Conservation (phyloP, 1,140 invertebrate species). For the Drosophila lacertosa region DNA sequence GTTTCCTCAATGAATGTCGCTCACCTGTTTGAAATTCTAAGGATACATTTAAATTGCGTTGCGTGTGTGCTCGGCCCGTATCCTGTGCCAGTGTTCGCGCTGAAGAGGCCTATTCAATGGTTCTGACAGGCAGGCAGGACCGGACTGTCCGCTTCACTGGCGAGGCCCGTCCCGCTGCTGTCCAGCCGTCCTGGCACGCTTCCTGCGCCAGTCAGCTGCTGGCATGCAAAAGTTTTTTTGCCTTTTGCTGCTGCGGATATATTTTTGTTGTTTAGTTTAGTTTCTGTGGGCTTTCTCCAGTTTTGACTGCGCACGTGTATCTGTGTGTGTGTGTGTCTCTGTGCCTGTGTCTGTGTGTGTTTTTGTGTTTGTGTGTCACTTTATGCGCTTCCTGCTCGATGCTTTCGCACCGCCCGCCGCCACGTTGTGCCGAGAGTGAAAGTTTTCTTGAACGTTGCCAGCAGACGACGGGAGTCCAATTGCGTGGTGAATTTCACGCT, state of each 20-base stretch:
- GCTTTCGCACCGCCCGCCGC: conserved; percentile 60
- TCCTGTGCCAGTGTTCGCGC: conserved; percentile 58
- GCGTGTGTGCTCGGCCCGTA: conserved; percentile 52
- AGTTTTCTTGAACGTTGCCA: conserved; percentile 48
- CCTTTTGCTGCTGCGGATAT: conserved; percentile 45
- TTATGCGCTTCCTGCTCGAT: conserved; percentile 78
- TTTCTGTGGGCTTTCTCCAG: conserved; percentile 41
- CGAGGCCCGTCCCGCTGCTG: conserved; percentile 26
- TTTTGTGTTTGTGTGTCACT: conserved; percentile 57
- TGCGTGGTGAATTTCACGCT: conserved; percentile 41
- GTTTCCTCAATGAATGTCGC: conserved; percentile 55
- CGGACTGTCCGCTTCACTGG: conserved; percentile 56
- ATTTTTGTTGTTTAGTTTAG: conserved; percentile 48
- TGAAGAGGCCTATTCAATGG: conserved; percentile 66
- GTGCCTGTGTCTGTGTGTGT: conserved; percentile 14
- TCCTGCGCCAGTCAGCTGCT: conserved; percentile 77
- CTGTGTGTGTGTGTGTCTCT: conserved; percentile 18
- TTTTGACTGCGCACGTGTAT: conserved; percentile 11
- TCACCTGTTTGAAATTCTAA: conserved; percentile 82
- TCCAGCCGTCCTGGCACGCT: conserved; percentile 47
- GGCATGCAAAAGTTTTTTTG: conserved; percentile 43
- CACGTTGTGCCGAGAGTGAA: conserved; percentile 79
- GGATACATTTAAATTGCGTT: conserved; percentile 79
- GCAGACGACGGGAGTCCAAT: conserved; percentile 12
- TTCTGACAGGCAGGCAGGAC: conserved; percentile 50